Conservation (phyloP, 2,888 invertebrate species). For the Torymus auratus region DNA sequence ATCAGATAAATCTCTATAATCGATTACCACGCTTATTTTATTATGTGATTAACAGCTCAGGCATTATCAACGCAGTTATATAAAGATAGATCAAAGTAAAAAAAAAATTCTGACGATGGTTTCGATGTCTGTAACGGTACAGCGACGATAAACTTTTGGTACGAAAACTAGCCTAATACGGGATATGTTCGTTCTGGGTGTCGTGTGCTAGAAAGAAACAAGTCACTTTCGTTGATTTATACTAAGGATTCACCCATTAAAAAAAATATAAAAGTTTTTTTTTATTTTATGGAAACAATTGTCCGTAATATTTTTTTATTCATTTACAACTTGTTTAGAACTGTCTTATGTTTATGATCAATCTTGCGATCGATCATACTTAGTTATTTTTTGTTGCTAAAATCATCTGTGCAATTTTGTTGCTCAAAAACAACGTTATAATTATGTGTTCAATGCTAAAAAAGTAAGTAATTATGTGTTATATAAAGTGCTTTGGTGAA, state of each 20-base stretch:
- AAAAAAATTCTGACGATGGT: slow-evolving; percentile 5
- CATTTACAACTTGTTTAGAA: too few species aligned
- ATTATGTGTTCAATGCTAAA: too few species aligned
- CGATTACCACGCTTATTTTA: background rate
- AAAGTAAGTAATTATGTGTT: too few species aligned
- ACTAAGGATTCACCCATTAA: background rate
- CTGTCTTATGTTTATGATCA: too few species aligned
- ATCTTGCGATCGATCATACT: too few species aligned
- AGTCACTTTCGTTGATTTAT: slow-evolving; percentile 10
- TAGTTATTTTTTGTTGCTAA: too few species aligned
- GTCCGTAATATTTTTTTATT: too few species aligned
- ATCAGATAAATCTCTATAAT: slow-evolving; percentile 16
- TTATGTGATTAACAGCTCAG: slow-evolving; percentile 16
- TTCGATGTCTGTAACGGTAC: slow-evolving; percentile 26
- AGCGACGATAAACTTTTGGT: background rate
- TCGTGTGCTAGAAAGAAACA: background rate
- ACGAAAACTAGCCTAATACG: background rate
- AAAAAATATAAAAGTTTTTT: background rate
- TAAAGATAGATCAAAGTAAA: background rate
- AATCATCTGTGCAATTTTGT: too few species aligned
- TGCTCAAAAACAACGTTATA: too few species aligned
- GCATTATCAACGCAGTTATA: background rate
- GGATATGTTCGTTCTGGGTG: background rate
- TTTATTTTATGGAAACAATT: too few species aligned
- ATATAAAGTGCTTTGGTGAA: background rate